A percentile compares a stretch with the other conserved stretches of the same genome.
Conservation (phyloP, 2,113 vertebrate genomes). For the Romanogobio albipinnatus region DNA sequence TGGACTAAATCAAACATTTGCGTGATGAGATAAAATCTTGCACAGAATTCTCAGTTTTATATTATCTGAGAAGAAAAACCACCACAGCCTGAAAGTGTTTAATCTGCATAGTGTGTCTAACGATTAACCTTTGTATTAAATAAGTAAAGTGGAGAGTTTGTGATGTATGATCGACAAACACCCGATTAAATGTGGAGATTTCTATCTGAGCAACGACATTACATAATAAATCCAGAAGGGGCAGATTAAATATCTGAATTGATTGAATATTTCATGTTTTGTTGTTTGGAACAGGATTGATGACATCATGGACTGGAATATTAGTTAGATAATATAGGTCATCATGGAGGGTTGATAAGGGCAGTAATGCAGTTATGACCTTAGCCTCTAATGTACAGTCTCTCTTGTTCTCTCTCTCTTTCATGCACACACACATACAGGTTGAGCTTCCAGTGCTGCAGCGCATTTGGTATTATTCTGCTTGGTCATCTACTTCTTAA, state of each 20-base stretch:
- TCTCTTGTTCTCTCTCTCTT: neutral
- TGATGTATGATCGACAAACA: neutral
- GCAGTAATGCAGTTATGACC: slow-evolving; percentile 41
- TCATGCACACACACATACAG: slow-evolving; percentile 23
- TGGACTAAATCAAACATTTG: neutral
- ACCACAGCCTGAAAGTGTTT: neutral
- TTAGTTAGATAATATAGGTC: slow-evolving; percentile 30
- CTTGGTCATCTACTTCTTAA: slow-evolving; percentile 55
- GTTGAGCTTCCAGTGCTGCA: slow-evolving; percentile 20
- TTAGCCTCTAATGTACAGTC: slow-evolving; percentile 34
- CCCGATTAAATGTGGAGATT: neutral
- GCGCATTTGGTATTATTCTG: slow-evolving; percentile 44
- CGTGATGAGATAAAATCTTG: neutral
- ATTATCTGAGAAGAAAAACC: neutral
- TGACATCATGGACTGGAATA: slow-evolving; percentile 14
- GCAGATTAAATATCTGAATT: neutral
- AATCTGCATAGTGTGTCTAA: neutral
- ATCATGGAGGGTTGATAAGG: slow-evolving; percentile 21
- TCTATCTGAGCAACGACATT: neutral
- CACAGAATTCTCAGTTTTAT: neutral
- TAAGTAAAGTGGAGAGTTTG: neutral
- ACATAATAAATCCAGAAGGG: neutral
- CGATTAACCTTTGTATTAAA: neutral
- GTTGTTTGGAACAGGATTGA: neutral
- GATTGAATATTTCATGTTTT: neutral